Base-by-base conservation (phyloP, 1,140 invertebrate genomes). In the Heliconius hermathena region DNA sequence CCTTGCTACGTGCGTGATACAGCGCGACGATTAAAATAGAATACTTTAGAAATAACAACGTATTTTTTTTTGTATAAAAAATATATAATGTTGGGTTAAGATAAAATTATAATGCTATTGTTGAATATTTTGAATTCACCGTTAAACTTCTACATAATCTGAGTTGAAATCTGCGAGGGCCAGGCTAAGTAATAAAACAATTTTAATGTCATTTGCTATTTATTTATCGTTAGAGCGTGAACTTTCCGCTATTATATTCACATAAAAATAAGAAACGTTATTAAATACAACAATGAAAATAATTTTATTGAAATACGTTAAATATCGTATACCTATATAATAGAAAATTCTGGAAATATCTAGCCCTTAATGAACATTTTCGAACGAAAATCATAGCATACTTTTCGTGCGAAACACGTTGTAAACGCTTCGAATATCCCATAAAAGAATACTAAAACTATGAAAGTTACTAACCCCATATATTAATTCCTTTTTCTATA, bases 361-460 rank as follows among this genome's bases (percentile, higher is more conserved):
- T 26, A 29, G 5, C 60, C 26, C 4, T 13, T 29, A 29, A 66
- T 66, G 60, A 66, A n/a, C 60, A 66, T 66, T 66, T 60, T 66
- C 49, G 49, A 3, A 66, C 11, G 4, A 66, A 29, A 66, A 66
- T 66, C 60, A 66, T 66, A 29, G 60, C 60, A 29, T 66, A 66
- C 29, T 26, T 66, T 66, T 66, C 22, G 60, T 29, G 60, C 60
- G 60, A 66, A 66, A 66, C 60, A 66, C 60, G 60, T 29, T 66
- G 60, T 66, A 66, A 66, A 66, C 26, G 22, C 26, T 66, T 29
- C 60, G 4, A 66, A 66, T 66, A 29, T 66, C 60, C 26, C 26
- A 66, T 66, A 66, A 66, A 66, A 66, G 60, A 26, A 66, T 66
- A 66, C 60, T 66, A 66, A 66, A 66, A 66, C 60, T 66, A 66